phyloP scores from a whole-genome alignment of 2,797 vertebrate species.

The Atherinosoma microstoma region DNA sequence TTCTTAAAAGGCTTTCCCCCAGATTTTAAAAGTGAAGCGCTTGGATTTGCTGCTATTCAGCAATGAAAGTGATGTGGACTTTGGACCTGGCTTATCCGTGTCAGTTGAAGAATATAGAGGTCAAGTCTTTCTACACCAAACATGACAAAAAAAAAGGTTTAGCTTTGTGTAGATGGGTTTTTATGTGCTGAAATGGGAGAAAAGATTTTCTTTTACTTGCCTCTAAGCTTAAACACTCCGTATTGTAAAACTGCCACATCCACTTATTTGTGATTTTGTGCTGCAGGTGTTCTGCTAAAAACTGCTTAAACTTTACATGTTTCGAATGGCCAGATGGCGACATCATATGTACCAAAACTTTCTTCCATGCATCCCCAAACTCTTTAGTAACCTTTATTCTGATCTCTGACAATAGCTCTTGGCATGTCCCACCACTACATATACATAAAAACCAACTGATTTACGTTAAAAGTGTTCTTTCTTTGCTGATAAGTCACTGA shows the following conservation, averaged over 20 bases:
- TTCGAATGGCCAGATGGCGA: not conserved
- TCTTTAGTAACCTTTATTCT: not conserved
- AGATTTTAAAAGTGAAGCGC: slow-evolving; percentile 1
- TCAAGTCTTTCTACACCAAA: slow-evolving; percentile 11
- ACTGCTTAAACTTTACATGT: no score
- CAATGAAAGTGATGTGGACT: slow-evolving; percentile 16
- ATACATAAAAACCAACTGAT: not conserved
- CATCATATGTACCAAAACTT: not conserved
- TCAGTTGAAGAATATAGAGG: slow-evolving; percentile 9
- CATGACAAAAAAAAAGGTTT: not conserved
- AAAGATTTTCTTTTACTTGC: not conserved
- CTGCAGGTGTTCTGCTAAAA: not conserved
- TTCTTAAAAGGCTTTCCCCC: slow-evolving; percentile 7
- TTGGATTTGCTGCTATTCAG: slow-evolving; percentile 9
- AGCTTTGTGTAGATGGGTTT: not conserved
- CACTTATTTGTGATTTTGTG: not conserved
- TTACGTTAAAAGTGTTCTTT: not conserved
- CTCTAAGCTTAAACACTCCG: not conserved
- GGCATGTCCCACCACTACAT: no score
- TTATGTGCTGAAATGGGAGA: not conserved
- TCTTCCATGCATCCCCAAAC: not conserved
- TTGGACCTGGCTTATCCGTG: slow-evolving; percentile 8
- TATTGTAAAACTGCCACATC: not conserved
- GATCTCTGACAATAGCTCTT: no score
- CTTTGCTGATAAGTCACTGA: slow-evolving; percentile 15